A percentile compares a stretch with the other conserved stretches of the same genome.
Evolutionary conservation across 2,888 invertebrate species (phyloP).

Genomic region (Cecidostiba fungosa): DNA sequence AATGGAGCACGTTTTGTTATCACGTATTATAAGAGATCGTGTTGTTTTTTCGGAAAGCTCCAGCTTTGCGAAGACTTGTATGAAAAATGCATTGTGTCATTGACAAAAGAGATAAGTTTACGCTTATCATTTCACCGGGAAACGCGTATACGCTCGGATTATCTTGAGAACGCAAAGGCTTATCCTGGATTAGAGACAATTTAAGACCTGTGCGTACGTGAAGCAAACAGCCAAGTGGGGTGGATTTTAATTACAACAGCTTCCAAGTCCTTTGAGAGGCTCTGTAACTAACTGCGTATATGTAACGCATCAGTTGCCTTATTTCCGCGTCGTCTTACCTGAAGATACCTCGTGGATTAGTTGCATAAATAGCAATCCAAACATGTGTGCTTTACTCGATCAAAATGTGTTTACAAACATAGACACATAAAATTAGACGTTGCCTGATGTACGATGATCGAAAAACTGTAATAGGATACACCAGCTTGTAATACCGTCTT

Average conservation of each 20-base stretch:
- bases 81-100: no score
- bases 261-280: slow-evolving; percentile 2
- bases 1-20: slow-evolving; percentile 37
- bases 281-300: not conserved
- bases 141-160: no score
- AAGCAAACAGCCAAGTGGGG: not conserved
- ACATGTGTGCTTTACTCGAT: no score
- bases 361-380: not conserved
- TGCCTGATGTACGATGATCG: not conserved
- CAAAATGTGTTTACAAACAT: no score
- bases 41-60: not conserved
- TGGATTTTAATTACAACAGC: slow-evolving; percentile 2
- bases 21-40: not conserved
- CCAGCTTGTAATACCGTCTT: slow-evolving; percentile 9
- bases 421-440: no score
- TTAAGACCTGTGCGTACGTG: not conserved
- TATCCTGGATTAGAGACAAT: not conserved
- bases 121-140: not conserved
- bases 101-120: not conserved
- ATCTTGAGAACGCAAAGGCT: not conserved
- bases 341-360: not conserved
- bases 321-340: not conserved
- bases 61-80: no score
- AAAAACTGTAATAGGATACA: slow-evolving; percentile 5
- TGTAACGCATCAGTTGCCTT: not conserved